These are phyloP conservation scores for Fistularia tabacaria DNA, from an alignment of 2,797 vertebrate genomes.

Conservation along the genomic window DNA sequence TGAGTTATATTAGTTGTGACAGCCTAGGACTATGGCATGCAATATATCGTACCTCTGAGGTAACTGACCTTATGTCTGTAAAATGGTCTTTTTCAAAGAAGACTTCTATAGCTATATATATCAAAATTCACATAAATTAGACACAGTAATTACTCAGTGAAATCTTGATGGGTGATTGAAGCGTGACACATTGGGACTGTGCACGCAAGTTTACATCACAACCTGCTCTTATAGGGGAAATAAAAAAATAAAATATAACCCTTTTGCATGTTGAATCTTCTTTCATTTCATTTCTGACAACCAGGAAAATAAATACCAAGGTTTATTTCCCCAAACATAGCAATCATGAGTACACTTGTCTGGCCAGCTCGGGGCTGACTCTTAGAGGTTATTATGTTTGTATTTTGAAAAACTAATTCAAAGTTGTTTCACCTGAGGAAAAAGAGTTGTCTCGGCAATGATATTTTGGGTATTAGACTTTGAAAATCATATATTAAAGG, in stretches of 20 bases:
- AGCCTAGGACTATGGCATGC: slow-evolving; percentile 4
- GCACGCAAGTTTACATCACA: slow-evolving; percentile 5
- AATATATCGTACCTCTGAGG: slow-evolving; percentile 1
- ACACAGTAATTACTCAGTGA: slow-evolving; percentile 8
- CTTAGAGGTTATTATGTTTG: too few relatives aligned
- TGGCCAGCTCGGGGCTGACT: too few relatives aligned
- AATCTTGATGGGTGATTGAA: slow-evolving; percentile 13
- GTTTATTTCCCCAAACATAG: too few relatives aligned
- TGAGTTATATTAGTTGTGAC: slow-evolving; percentile 33
- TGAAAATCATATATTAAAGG: too few relatives aligned
- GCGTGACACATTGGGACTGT: slow-evolving; percentile 3
- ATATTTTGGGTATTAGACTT: too few relatives aligned
- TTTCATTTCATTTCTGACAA: slow-evolving; percentile 1
- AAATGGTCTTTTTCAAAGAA: background rate
- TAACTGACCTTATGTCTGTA: slow-evolving; percentile 1
- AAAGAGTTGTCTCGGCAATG: too few relatives aligned
- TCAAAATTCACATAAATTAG: background rate
- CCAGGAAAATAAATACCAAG: background rate
- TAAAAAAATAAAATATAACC: too few relatives aligned
- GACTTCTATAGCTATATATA: background rate
- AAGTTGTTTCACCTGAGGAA: too few relatives aligned
- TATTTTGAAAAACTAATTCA: too few relatives aligned
- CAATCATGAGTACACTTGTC: background rate
- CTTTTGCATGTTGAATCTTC: background rate
- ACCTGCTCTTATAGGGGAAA: background rate